Evolutionary conservation across 92 coral and sea anemone genomes (phyloP).

Genomic region (Pocillopora meandrina): DNA sequence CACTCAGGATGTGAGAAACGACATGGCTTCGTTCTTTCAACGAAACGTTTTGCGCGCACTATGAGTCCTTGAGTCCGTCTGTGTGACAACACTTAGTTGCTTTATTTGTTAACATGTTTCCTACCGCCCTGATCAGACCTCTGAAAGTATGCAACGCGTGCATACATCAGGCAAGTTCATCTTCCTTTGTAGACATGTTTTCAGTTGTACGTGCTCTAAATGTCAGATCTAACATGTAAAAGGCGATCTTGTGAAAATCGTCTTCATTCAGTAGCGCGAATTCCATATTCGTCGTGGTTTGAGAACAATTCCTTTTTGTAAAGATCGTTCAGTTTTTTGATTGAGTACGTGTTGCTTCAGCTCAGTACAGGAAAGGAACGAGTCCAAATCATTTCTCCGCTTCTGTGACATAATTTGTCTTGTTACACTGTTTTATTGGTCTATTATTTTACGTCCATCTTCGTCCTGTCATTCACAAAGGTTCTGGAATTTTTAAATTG

Average conservation of each 20-base stretch:
- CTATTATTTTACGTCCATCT: constrained; percentile 28
- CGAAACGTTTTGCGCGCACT: constrained; percentile 39
- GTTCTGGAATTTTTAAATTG: constrained; percentile 24
- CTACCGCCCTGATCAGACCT: constrained; percentile 71
- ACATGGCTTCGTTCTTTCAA: constrained; percentile 36
- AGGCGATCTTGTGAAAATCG: constrained; percentile 39
- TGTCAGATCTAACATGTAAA: constrained; percentile 25
- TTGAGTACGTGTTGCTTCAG: constrained; percentile 28
- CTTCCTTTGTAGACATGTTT: background rate
- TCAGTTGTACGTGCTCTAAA: constrained; percentile 24
- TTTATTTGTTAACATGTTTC: constrained; percentile 61
- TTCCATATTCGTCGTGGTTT: constrained; percentile 18
- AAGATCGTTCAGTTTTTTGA: background rate
- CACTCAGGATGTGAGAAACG: background rate
- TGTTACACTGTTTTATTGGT: constrained; percentile 10
- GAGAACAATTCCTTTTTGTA: background rate
- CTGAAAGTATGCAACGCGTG: constrained; percentile 76
- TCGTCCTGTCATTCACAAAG: constrained; percentile 30
- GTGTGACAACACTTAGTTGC: background rate
- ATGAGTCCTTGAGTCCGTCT: constrained; percentile 39
- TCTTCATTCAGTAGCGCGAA: constrained; percentile 18
- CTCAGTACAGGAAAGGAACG: constrained; percentile 4
- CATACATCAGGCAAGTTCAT: constrained; percentile 76
- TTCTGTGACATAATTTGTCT: constrained; percentile 12
- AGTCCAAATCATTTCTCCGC: background rate